Conservation (phyloP, 2,888 invertebrate species). For the Netelia melanura region DNA sequence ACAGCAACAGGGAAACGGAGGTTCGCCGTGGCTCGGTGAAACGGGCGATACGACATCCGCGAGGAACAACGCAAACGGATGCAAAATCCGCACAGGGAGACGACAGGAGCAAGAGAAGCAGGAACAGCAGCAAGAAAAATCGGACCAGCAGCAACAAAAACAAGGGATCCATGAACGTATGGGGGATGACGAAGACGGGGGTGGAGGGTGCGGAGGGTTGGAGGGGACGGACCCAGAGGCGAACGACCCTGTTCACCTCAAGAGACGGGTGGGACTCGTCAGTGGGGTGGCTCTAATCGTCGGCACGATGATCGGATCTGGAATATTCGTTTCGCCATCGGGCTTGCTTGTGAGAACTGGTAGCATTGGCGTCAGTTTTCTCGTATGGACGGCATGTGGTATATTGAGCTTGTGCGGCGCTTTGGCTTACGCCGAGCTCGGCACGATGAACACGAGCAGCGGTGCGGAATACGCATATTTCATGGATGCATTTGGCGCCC, state of each 20-base stretch:
- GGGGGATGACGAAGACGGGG: conserved; percentile 83
- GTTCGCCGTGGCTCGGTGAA: conserved; percentile 67
- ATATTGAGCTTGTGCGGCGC: conserved; percentile 91
- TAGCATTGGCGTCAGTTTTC: conserved; percentile 97
- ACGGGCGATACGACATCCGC: conserved; percentile 65
- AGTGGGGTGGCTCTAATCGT: conserved; percentile 99
- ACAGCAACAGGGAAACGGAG: conserved; percentile 71
- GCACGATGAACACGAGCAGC: conserved; percentile 97
- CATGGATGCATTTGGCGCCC: conserved; percentile 97
- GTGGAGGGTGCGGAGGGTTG: conserved; percentile 88
- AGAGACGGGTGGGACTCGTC: conserved; percentile 99
- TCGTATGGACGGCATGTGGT: conserved; percentile 98
- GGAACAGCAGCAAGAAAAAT: conserved; percentile 67
- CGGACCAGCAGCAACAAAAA: conserved; percentile 58
- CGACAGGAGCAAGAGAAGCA: conserved; percentile 62
- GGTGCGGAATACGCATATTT: conserved; percentile 98
- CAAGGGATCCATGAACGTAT: conserved; percentile 71
- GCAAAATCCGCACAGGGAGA: conserved; percentile 64
- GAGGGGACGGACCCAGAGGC: conserved; percentile 97
- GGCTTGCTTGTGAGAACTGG: conserved; percentile 96
- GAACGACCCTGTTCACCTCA: conserved; percentile 99
- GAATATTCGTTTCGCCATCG: conserved; percentile 99
- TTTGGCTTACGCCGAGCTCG: conserved; percentile 96
- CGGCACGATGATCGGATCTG: conserved; percentile 99
- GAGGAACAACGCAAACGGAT: conserved; percentile 63